A percentile compares a stretch with the other conserved stretches of the same genome.
Conservation (phyloP, 2,888 invertebrate species). For the Sphaeridia pumilis region DNA sequence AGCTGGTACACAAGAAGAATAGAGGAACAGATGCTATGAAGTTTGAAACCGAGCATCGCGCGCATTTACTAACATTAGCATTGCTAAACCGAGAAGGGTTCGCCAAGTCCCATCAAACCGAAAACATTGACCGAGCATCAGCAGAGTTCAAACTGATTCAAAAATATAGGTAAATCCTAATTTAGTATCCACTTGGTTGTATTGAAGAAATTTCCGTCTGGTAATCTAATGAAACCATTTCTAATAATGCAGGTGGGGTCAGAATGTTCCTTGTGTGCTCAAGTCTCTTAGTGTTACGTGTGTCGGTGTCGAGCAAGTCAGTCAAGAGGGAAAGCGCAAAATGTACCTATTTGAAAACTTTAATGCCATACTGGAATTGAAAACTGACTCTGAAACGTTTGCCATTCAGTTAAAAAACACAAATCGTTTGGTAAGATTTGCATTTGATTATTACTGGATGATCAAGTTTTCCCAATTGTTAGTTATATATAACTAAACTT, state of each 20-base stretch:
- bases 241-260: slow-evolving; percentile 35
- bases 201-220: no score
- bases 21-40: slow-evolving; percentile 87
- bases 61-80: slow-evolving; percentile 83
- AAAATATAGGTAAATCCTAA: slow-evolving; percentile 27
- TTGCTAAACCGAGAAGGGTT: slow-evolving; percentile 66
- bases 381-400: slow-evolving; percentile 27
- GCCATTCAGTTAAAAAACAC: slow-evolving; percentile 31
- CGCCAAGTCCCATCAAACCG: slow-evolving; percentile 36
- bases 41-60: slow-evolving; percentile 90
- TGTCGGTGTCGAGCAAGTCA: slow-evolving; percentile 32
- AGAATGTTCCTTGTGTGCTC: slow-evolving; percentile 29
- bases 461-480: slow-evolving; percentile 15
- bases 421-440: slow-evolving; percentile 29
- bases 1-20: slow-evolving; percentile 49
- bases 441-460: neutral
- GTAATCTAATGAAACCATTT: no score
- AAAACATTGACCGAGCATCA: slow-evolving; percentile 33
- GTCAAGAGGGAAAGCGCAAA: slow-evolving; percentile 33
- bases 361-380: slow-evolving; percentile 28
- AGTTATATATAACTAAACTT: neutral
- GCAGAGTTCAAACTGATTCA: slow-evolving; percentile 30
- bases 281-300: slow-evolving; percentile 29
- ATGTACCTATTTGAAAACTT: slow-evolving; percentile 35
- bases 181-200: neutral